Conservation (phyloP, 2,888 invertebrate genomes). For the Drosophila putrida region DNA sequence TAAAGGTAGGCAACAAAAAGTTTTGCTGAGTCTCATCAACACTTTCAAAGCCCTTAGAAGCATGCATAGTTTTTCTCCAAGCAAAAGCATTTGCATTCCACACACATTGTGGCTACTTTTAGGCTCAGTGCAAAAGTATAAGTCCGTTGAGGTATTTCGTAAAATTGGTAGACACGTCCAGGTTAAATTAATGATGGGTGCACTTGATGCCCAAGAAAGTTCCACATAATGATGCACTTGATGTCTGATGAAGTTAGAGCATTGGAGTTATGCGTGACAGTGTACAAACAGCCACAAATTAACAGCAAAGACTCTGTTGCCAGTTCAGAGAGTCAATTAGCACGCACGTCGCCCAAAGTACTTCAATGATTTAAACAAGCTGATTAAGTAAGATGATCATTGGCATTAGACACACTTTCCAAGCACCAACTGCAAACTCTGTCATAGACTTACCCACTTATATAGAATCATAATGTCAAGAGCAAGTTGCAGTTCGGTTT, state of each 20-base stretch:
- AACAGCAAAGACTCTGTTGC: conserved; percentile 37
- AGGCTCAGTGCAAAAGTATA: conserved; percentile 1
- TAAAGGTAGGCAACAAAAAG: conserved; percentile 30
- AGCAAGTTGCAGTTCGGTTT: conserved; percentile 56
- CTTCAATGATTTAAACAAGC: conserved; percentile 38
- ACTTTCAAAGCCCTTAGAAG: conserved; percentile 30
- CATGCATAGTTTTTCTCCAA: conserved; percentile 18
- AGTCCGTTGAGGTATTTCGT: not conserved
- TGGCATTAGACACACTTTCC: conserved; percentile 68
- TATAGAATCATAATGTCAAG: conserved; percentile 62
- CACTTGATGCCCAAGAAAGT: conserved; percentile 11
- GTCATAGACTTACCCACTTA: conserved; percentile 27
- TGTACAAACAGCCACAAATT: conserved; percentile 27
- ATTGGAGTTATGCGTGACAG: not conserved
- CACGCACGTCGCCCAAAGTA: conserved; percentile 66
- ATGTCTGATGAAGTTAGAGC: conserved; percentile 7
- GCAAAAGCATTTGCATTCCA: conserved; percentile 1
- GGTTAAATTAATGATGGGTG: conserved; percentile 24
- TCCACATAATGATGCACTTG: conserved; percentile 5
- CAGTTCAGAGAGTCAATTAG: conserved; percentile 52
- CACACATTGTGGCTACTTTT: not conserved
- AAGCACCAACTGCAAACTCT: conserved; percentile 18
- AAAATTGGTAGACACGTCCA: conserved; percentile 6
- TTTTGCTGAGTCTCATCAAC: not conserved
- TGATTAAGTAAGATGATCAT: conserved; percentile 16